A percentile compares a stretch with the other conserved stretches of the same genome.
phyloP scores from a whole-genome alignment of 2,888 invertebrate species.

The Eupithecia insigniata region DNA sequence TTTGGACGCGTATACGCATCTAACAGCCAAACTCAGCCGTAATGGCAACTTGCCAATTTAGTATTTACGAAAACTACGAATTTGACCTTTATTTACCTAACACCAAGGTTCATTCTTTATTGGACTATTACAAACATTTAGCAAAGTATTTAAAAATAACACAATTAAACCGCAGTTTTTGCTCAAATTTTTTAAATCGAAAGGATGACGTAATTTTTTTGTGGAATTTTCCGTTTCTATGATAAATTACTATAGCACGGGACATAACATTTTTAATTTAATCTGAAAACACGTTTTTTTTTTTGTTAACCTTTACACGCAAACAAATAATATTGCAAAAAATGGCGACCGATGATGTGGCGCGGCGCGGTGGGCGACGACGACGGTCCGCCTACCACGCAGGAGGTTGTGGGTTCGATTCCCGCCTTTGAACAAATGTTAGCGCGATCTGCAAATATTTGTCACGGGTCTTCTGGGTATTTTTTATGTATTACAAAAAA shows the following conservation, averaged over 20 bases:
- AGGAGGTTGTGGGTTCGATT: no score
- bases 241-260: background rate
- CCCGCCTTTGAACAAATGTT: no score
- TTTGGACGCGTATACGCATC: slow-evolving; percentile 43
- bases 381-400: no score
- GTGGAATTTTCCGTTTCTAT: slow-evolving; percentile 10
- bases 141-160: slow-evolving; percentile 34
- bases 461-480: no score
- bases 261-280: background rate
- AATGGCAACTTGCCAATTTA: slow-evolving; percentile 55
- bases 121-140: slow-evolving; percentile 37
- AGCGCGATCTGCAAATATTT: no score
- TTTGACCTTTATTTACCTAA: slow-evolving; percentile 40
- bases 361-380: no score
- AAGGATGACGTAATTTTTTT: slow-evolving; percentile 11
- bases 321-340: slow-evolving; percentile 3
- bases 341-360: no score
- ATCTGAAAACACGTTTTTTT: background rate
- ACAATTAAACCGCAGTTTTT: slow-evolving; percentile 27
- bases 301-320: background rate
- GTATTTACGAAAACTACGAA: slow-evolving; percentile 41
- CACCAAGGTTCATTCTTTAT: slow-evolving; percentile 44
- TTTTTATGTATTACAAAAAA: no score
- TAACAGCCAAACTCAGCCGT: slow-evolving; percentile 45
- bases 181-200: slow-evolving; percentile 29